Conservation (phyloP, 2,888 invertebrate genomes). For the Cordilura impudica region DNA sequence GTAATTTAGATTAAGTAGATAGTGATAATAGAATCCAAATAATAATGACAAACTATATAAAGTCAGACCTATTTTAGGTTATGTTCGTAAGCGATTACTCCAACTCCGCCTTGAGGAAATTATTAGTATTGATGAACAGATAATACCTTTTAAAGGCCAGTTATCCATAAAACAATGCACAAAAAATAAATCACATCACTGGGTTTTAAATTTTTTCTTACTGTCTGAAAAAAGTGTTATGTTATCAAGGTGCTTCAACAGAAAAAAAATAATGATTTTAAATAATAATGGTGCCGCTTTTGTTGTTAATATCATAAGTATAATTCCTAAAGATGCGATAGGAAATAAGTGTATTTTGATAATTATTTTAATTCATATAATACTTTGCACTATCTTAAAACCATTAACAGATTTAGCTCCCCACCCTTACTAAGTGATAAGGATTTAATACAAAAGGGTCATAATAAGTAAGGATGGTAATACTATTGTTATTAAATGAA, state of each 20-base stretch:
- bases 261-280: neutral
- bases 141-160: neutral
- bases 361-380: neutral
- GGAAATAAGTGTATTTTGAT: no score
- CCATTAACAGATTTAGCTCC: neutral
- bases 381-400: neutral
- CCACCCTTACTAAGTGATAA: neutral
- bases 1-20: no score
- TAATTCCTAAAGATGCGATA: neutral
- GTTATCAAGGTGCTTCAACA: neutral
- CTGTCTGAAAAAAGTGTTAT: neutral
- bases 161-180: neutral
- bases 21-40: neutral
- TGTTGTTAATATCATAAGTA: neutral
- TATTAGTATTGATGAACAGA: neutral
- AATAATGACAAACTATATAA: neutral
- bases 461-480: neutral
- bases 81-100: neutral
- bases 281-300: neutral
- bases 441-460: neutral
- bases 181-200: neutral
- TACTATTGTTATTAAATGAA: neutral
- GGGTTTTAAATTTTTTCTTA: neutral
- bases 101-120: neutral
- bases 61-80: slow-evolving; percentile 1